Conservation (phyloP, 2,113 vertebrate species). For the Cephalopholis sonnerati region DNA sequence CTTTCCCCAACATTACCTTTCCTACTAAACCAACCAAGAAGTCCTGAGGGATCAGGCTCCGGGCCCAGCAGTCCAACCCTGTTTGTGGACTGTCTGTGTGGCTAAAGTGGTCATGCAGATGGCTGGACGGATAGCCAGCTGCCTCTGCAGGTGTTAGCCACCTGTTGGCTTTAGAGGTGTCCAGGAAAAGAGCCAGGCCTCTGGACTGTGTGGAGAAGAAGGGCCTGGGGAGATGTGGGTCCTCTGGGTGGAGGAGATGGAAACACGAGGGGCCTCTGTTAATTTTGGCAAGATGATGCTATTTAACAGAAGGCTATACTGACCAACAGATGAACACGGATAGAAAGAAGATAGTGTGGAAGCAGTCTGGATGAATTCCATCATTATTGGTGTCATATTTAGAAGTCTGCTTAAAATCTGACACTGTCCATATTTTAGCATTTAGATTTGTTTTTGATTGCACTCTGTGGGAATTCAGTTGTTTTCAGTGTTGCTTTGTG, state of each 20-base stretch:
- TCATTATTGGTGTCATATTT: not conserved
- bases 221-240: slow-evolving; percentile 12
- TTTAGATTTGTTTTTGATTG: not conserved
- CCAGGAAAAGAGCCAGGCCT: slow-evolving; percentile 22
- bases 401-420: not conserved
- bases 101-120: slow-evolving; percentile 15
- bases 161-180: slow-evolving; percentile 32
- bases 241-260: slow-evolving; percentile 1
- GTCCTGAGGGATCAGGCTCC: slow-evolving; percentile 1
- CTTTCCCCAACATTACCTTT: not conserved
- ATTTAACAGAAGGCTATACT: not conserved
- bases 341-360: not conserved
- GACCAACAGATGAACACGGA: not conserved
- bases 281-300: slow-evolving; percentile 31
- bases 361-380: not conserved
- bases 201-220: not conserved
- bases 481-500: not conserved
- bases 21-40: too few relatives aligned
- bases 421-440: not conserved
- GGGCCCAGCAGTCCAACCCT: not conserved
- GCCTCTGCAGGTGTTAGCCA: slow-evolving; percentile 42
- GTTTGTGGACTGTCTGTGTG: not conserved
- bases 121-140: slow-evolving; percentile 21
- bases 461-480: not conserved
- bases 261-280: slow-evolving; percentile 16